Percentiles rank a stretch among this genome's conserved stretches.
phyloP scores from a whole-genome alignment of 2,888 invertebrate genomes.

The Nomada goodeniana region DNA sequence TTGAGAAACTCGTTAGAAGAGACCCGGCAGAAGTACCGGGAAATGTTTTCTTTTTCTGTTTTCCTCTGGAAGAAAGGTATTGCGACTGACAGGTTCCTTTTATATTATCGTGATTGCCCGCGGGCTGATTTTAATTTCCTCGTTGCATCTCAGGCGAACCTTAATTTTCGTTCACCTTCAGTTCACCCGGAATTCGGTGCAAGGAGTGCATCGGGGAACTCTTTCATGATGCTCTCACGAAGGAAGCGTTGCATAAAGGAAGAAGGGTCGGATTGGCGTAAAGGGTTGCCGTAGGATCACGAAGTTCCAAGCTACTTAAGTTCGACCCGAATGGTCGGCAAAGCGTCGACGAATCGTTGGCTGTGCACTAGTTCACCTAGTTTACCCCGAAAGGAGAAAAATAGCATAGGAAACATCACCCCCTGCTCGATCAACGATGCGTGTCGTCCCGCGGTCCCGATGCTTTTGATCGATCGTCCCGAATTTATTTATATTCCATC shows the following conservation, averaged over 20 bases:
- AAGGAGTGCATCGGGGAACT: no score
- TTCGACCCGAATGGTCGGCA: slow-evolving; percentile 46
- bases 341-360: slow-evolving; percentile 51
- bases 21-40: background rate
- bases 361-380: background rate
- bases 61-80: background rate
- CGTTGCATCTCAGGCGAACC: no score
- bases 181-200: no score
- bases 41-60: background rate
- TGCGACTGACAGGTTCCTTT: no score
- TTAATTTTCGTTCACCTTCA: no score
- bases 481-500: slow-evolving; percentile 77
- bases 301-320: background rate
- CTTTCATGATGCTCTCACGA: no score
- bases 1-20: slow-evolving; percentile 20
- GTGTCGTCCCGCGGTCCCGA: slow-evolving; percentile 67
- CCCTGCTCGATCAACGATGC: slow-evolving; percentile 63
- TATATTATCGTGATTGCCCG: background rate
- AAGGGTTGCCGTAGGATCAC: background rate
- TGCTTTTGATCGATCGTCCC: slow-evolving; percentile 76
- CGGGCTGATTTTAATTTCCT: no score
- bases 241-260: background rate
- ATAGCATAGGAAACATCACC: slow-evolving; percentile 30
- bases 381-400: slow-evolving; percentile 6
- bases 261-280: background rate